Evolutionary conservation across 1,140 invertebrate genomes (phyloP).

Genomic region (Colletes latitarsis): DNA sequence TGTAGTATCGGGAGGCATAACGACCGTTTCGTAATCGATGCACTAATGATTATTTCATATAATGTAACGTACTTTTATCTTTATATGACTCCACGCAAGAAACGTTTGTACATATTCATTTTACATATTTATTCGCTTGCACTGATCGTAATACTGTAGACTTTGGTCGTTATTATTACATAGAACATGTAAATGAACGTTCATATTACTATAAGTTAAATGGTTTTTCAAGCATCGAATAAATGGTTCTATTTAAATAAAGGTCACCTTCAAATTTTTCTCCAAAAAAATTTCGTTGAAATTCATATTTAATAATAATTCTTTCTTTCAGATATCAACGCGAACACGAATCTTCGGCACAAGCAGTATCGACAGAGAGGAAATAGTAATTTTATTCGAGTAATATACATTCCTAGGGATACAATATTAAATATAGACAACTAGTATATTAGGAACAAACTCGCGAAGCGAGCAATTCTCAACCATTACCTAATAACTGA

Average conservation of each 20-base stretch:
- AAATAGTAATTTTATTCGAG: conserved; percentile 35
- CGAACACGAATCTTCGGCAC: conserved; percentile 42
- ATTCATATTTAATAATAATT: not conserved
- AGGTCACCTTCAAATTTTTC: too few relatives aligned
- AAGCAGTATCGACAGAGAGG: conserved; percentile 17
- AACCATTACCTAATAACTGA: not conserved
- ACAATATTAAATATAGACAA: conserved; percentile 34
- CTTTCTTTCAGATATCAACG: conserved; percentile 66
- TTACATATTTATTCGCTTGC: not conserved
- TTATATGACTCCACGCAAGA: not conserved
- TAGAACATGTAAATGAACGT: not conserved
- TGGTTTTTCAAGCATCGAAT: too few relatives aligned
- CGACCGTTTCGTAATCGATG: not conserved
- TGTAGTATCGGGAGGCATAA: not conserved
- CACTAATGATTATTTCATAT: not conserved
- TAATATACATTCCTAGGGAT: conserved; percentile 58
- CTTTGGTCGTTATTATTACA: not conserved
- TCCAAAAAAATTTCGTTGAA: too few relatives aligned
- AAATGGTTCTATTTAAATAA: too few relatives aligned
- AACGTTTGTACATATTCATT: not conserved
- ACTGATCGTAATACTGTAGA: not conserved
- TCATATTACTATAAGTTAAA: too few relatives aligned
- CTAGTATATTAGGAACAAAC: conserved; percentile 48
- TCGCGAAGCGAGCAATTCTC: not conserved
- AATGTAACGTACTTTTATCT: not conserved